These are phyloP conservation scores for Aulostomus chinensis DNA, from an alignment of 2,797 vertebrate genomes.

Conservation along the genomic window DNA sequence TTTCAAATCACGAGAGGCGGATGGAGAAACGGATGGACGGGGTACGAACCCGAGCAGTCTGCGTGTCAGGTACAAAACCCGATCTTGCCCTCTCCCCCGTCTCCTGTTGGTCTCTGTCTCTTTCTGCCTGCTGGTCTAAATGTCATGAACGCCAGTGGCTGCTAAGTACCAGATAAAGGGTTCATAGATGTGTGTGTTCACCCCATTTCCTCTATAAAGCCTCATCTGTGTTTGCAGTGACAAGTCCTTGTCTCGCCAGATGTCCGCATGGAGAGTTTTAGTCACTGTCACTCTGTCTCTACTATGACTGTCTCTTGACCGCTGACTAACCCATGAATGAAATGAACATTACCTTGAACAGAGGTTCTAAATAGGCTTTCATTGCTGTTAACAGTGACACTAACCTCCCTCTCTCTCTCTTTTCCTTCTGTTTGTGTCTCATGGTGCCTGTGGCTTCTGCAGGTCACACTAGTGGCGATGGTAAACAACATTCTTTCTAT, in stretches of 20 bases:
- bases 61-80: conserved; percentile 89
- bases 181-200: conserved; percentile 45
- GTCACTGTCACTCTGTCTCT: conserved; percentile 57
- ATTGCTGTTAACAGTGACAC: conserved; percentile 15
- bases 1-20: conserved; percentile 94
- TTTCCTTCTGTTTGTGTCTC: conserved; percentile 37
- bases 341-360: conserved; percentile 4
- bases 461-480: conserved; percentile 79
- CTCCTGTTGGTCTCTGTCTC: conserved; percentile 21
- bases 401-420: conserved; percentile 44
- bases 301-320: conserved; percentile 45
- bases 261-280: conserved; percentile 69
- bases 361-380: not conserved
- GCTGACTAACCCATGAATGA: conserved; percentile 37
- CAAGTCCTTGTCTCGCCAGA: conserved; percentile 73
- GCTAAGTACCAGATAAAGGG: conserved; percentile 45
- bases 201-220: conserved; percentile 59
- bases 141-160: conserved; percentile 50
- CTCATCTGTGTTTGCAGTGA: conserved; percentile 65
- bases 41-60: conserved; percentile 88
- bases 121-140: conserved; percentile 38
- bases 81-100: not conserved
- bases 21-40: conserved; percentile 84
- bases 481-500: conserved; percentile 66
- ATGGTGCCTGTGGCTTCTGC: conserved; percentile 58